These are phyloP conservation scores for Albula glossodonta DNA, from an alignment of 2,113 vertebrate genomes.

Conservation along the genomic window DNA sequence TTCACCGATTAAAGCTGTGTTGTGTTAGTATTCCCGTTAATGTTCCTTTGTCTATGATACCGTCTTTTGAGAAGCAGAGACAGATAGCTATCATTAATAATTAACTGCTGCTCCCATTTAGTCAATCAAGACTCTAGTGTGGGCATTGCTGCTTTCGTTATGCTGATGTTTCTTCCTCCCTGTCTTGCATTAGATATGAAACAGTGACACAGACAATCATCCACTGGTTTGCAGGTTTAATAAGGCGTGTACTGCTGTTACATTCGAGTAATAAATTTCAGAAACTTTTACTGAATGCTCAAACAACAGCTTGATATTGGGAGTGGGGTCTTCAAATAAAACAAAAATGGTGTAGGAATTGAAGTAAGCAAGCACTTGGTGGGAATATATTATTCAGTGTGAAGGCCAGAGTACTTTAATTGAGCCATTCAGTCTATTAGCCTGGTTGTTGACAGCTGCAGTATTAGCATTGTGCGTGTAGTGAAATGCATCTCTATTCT, in stretches of 20 bases:
- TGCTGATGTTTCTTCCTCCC: neutral
- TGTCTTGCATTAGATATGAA: neutral
- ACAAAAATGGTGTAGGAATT: neutral
- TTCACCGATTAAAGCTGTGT: neutral
- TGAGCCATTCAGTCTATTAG: neutral
- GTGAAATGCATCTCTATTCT: neutral
- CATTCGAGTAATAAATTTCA: neutral
- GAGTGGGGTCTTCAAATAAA: neutral
- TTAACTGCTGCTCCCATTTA: slow-evolving; percentile 25
- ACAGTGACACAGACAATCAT: neutral
- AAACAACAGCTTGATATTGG: neutral
- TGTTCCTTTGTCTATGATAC: neutral
- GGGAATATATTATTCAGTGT: neutral
- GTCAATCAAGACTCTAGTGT: neutral
- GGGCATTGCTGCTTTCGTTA: neutral
- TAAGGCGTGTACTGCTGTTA: neutral
- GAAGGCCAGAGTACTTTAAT: neutral
- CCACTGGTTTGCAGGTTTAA: neutral
- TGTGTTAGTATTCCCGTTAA: neutral
- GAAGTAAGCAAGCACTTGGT: neutral
- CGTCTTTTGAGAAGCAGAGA: slow-evolving; percentile 6
- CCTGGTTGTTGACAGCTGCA: neutral
- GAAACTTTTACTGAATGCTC: neutral
- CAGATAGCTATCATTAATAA: slow-evolving; percentile 15
- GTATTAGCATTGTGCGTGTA: neutral